Percentiles rank a stretch among this genome's conserved stretches.
Conservation (phyloP, 2,113 vertebrate species). For the Ascaphus truei region DNA sequence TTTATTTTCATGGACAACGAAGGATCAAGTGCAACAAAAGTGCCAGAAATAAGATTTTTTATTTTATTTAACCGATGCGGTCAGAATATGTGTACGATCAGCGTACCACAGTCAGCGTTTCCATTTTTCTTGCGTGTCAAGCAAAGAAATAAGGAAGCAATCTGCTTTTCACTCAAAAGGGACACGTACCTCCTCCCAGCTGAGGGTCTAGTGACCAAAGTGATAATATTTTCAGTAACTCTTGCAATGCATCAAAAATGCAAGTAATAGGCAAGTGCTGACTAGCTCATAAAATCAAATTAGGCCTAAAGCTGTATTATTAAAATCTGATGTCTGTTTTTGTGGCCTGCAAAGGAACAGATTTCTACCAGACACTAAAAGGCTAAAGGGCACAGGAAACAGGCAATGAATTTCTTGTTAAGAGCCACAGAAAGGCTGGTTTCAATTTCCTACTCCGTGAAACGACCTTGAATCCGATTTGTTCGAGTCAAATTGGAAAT, state of each 20-base stretch:
- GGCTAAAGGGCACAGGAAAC: neutral
- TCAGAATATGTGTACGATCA: conserved; percentile 46
- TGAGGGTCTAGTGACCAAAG: conserved; percentile 48
- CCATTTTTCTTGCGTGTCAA: conserved; percentile 29
- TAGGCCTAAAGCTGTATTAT: conserved; percentile 44
- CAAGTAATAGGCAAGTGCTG: conserved; percentile 37
- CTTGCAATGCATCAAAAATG: conserved; percentile 40
- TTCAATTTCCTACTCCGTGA: neutral
- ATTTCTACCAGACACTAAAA: conserved; percentile 9
- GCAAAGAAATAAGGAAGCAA: conserved; percentile 28
- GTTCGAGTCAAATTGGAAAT: conserved; percentile 20
- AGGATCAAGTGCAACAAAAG: conserved; percentile 28
- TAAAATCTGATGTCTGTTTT: conserved; percentile 23
- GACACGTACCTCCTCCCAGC: conserved; percentile 4
- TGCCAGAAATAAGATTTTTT: conserved; percentile 30
- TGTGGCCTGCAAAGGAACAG: conserved; percentile 19
- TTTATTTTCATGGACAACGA: conserved; percentile 36
- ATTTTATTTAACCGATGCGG: conserved; percentile 32
- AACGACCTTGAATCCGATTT: neutral
- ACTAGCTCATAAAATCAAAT: conserved; percentile 46
- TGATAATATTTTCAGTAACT: conserved; percentile 45
- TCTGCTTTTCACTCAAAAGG: conserved; percentile 38
- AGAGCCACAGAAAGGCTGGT: conserved; percentile 21
- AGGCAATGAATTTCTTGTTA: neutral
- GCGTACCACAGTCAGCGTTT: conserved; percentile 41